Evolutionary conservation across 2,797 vertebrate genomes (phyloP), one percentile per base, ranked within the genome.

Genomic region (Muscicapa striata): DNA sequence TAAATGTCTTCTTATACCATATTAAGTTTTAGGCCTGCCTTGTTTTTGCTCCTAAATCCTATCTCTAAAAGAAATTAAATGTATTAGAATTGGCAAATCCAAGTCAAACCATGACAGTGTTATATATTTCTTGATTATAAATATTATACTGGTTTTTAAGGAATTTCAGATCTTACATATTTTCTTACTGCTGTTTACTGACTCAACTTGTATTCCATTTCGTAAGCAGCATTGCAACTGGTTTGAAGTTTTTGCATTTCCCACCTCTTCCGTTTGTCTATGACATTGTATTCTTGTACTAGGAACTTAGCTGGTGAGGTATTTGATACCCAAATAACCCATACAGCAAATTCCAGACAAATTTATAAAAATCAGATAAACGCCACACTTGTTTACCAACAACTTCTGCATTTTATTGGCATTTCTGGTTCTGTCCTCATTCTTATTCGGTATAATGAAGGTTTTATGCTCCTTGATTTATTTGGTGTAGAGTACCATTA

Each of bases 391-490:
- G 36, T 70, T 91, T 88, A 74, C 66, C 72, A 68, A 69, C 63
- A 24, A 32, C 49, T 91, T 94, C 29, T 82, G 49, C 48, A 32
- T 81, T 95, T 92, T 92, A 90, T 80, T 90, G 87, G 21, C 64
- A 32, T 69, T 89, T 93, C 77, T 84, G 77, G 55, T 77, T 93
- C 89, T 91, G 59, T 82, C 67, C 93, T 94, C 87, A 22, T 70
- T 92, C 51, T 79, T 90, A 87, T 87, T 93, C 93, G 70, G 92
- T 57, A 29, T 48, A 87, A 78, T 87, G 78, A 83, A 78, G 51
- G 87, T 78, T 94, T 97, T 95, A 93, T 3, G 14, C 58, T 79
- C 51, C 41, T 67, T 89, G 90, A 95, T 97, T 96, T 95, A 94
- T 96, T 81, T 95, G 79, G 49, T 76, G 79, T 63, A 68, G 72